Evolutionary conservation across 2,113 vertebrate species (phyloP).

Genomic region (Anguilla japonica): DNA sequence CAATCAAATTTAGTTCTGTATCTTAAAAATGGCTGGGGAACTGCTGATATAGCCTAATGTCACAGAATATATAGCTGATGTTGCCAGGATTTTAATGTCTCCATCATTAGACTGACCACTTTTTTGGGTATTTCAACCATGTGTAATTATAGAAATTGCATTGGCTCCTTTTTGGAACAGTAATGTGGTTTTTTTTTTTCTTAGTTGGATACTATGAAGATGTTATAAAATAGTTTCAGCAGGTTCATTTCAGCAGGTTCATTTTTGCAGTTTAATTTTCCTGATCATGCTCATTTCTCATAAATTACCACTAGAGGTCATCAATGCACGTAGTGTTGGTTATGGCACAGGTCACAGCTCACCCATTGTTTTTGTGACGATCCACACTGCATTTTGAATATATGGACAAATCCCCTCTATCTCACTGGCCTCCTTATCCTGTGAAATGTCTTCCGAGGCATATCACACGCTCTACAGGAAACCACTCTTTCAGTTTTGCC

Average conservation of each 20-base stretch:
- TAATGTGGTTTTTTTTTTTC: neutral
- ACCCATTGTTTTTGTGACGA: no score
- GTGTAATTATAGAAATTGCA: neutral
- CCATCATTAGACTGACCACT: neutral
- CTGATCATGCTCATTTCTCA: conserved; percentile 5
- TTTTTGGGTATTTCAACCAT: neutral
- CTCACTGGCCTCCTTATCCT: no score
- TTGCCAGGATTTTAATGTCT: neutral
- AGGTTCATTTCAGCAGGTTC: neutral
- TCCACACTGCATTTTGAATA: neutral
- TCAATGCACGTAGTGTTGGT: neutral
- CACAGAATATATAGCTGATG: neutral
- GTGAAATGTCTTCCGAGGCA: no score
- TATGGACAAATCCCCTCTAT: no score
- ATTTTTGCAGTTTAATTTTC: neutral
- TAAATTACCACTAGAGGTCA: conserved; percentile 14
- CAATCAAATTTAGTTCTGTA: no score
- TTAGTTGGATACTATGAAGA: neutral
- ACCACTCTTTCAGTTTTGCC: no score
- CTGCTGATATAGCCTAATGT: neutral
- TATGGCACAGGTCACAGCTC: neutral
- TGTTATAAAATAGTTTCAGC: neutral
- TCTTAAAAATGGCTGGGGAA: no score
- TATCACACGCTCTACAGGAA: no score
- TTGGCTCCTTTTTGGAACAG: neutral